Percentiles rank a stretch among this genome's conserved stretches.
These are phyloP conservation scores for Coregonus suidteri DNA, from an alignment of 2,797 vertebrate genomes.

Conservation along the genomic window DNA sequence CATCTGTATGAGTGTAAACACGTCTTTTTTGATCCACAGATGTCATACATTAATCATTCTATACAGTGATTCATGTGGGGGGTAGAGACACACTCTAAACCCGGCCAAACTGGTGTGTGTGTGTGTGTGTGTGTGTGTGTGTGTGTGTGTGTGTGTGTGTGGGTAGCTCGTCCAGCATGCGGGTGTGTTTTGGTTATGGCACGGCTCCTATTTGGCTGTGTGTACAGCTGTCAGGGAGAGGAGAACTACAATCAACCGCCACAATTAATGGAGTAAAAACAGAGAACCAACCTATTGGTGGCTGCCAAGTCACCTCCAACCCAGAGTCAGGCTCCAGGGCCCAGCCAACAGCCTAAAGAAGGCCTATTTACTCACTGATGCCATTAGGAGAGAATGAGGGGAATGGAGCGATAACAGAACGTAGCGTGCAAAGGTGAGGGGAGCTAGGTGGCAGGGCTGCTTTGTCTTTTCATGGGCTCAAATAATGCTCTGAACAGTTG, in stretches of 20 bases:
- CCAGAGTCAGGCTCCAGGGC: not conserved
- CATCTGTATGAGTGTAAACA: constrained; percentile 15
- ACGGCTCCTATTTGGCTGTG: not conserved
- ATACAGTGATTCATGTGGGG: not conserved
- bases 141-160: not conserved
- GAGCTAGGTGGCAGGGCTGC: not conserved
- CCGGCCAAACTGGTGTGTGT: not conserved
- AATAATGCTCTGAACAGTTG: not conserved
- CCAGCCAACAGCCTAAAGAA: not conserved
- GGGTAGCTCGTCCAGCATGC: not conserved
- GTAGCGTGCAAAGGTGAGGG: not conserved
- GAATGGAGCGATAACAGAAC: not conserved
- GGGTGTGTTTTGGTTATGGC: not conserved
- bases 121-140: not conserved
- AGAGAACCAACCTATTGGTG: not conserved
- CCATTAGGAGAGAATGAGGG: constrained; percentile 13
- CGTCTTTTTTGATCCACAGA: constrained; percentile 12
- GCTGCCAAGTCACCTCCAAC: constrained; percentile 19
- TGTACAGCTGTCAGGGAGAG: not conserved
- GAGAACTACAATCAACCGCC: not conserved
- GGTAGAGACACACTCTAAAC: not conserved
- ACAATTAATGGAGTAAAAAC: not conserved
- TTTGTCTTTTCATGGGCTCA: not conserved
- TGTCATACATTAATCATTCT: constrained; percentile 25
- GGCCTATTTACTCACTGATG: not conserved